Evolutionary conservation across 2,797 vertebrate species (phyloP).

Genomic region (Leucoraja ocellata): DNA sequence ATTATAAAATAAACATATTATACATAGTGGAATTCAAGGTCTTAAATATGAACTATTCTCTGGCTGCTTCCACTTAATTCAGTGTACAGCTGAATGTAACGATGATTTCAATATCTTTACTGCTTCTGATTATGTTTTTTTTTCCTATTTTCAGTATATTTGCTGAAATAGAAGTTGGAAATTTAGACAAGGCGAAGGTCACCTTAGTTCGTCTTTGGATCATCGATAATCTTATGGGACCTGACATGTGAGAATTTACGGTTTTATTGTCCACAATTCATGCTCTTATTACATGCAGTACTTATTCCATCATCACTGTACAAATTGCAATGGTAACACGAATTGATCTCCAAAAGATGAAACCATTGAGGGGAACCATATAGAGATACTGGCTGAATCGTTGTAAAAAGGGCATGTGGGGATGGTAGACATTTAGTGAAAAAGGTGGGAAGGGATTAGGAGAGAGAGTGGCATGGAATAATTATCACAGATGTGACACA

Average conservation of each 20-base stretch:
- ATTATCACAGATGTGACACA: not conserved
- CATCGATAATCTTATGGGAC: slow-evolving; percentile 48
- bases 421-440: not conserved
- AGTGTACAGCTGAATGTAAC: not conserved
- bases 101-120: not conserved
- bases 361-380: not conserved
- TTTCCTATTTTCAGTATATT: slow-evolving; percentile 53
- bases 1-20: not conserved
- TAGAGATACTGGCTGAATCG: not conserved
- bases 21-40: not conserved
- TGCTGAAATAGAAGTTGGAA: slow-evolving; percentile 55
- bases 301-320: no score
- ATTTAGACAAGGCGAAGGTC: slow-evolving; percentile 51
- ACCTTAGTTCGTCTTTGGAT: slow-evolving; percentile 57
- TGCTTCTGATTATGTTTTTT: slow-evolving; percentile 1
- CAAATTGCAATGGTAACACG: not conserved
- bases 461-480: not conserved
- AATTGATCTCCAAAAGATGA: not conserved
- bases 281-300: not conserved
- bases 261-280: not conserved
- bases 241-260: slow-evolving; percentile 48
- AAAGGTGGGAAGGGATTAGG: no score
- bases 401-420: not conserved
- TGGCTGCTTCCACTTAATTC: not conserved
- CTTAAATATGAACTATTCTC: not conserved